A percentile compares a stretch with the other conserved stretches of the same genome.
These are phyloP conservation scores for Paratilapia polleni DNA, from an alignment of 2,113 vertebrate species.

Conservation along the genomic window DNA sequence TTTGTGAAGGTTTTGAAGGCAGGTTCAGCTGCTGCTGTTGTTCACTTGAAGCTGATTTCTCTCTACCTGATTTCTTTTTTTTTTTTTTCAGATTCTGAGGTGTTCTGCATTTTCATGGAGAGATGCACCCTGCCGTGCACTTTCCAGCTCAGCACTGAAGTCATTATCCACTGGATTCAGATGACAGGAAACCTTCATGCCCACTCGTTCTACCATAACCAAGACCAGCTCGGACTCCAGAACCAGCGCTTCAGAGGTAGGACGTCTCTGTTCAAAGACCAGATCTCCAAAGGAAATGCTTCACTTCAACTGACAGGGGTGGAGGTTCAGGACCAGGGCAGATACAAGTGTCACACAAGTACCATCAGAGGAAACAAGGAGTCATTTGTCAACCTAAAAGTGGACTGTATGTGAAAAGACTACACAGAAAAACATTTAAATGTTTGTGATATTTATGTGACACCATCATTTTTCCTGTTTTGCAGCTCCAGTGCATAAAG, in stretches of 20 bases:
- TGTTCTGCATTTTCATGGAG: not conserved
- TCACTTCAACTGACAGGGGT: conserved; percentile 72
- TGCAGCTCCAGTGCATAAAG: not conserved
- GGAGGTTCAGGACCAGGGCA: conserved; percentile 59
- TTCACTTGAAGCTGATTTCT: no score
- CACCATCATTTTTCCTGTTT: not conserved
- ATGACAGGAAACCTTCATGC: not conserved
- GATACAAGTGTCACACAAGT: conserved; percentile 76
- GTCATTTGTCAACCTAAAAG: not conserved
- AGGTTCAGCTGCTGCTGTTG: no score
- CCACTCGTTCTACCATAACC: conserved; percentile 67
- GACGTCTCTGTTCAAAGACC: conserved; percentile 65
- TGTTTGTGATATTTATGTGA: not conserved
- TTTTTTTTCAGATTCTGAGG: not conserved
- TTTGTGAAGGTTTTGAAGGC: no score
- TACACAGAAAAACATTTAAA: not conserved
- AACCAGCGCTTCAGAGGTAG: conserved; percentile 47
- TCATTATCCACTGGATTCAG: conserved; percentile 79
- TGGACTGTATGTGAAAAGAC: conserved; percentile 66
- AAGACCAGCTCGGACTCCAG: conserved; percentile 56
- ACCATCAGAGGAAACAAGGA: not conserved
- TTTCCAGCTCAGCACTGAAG: conserved; percentile 30
- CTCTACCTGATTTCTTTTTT: not conserved
- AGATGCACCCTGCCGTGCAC: conserved; percentile 74
- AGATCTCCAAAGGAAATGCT: conserved; percentile 74